A percentile compares a stretch with the other conserved stretches of the same genome.
These are phyloP conservation scores for Allolobophora icterica DNA, from an alignment of 2,888 invertebrate genomes.

Conservation along the genomic window DNA sequence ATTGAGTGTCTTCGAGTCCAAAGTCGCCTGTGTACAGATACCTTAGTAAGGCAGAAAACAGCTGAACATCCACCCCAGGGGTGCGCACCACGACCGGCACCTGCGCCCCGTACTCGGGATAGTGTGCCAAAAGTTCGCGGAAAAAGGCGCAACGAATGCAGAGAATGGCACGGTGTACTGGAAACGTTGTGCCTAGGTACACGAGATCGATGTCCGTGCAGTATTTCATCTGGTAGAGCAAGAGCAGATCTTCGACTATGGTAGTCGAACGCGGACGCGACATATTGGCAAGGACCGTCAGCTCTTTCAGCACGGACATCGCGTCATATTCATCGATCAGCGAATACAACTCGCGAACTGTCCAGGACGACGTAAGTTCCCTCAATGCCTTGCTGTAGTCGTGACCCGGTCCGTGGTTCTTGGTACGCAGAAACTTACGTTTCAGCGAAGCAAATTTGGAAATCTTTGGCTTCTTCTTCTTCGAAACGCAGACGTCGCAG, in stretches of 20 bases:
- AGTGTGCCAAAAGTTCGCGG: constrained; percentile 78
- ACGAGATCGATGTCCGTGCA: constrained; percentile 91
- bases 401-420: constrained; percentile 78
- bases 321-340: constrained; percentile 91
- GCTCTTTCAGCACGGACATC: constrained; percentile 82
- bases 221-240: constrained; percentile 81
- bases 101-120: constrained; percentile 49
- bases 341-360: constrained; percentile 81
- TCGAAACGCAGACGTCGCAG: constrained; percentile 28
- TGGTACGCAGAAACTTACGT: constrained; percentile 78
- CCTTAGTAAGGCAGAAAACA: constrained; percentile 80
- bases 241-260: constrained; percentile 75
- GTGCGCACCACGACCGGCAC: constrained; percentile 80
- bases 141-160: constrained; percentile 85
- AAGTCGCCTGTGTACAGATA: constrained; percentile 70
- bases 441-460: constrained; percentile 82
- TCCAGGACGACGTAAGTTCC: constrained; percentile 82
- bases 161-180: constrained; percentile 83
- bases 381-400: constrained; percentile 76
- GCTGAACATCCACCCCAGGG: constrained; percentile 79
- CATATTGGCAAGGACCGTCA: constrained; percentile 85
- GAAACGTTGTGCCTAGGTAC: constrained; percentile 85
- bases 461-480: constrained; percentile 71
- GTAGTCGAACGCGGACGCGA: constrained; percentile 88
- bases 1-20: constrained; percentile 79